Conservation (phyloP, 2,888 invertebrate genomes). For the Anarsia innoxiella region DNA sequence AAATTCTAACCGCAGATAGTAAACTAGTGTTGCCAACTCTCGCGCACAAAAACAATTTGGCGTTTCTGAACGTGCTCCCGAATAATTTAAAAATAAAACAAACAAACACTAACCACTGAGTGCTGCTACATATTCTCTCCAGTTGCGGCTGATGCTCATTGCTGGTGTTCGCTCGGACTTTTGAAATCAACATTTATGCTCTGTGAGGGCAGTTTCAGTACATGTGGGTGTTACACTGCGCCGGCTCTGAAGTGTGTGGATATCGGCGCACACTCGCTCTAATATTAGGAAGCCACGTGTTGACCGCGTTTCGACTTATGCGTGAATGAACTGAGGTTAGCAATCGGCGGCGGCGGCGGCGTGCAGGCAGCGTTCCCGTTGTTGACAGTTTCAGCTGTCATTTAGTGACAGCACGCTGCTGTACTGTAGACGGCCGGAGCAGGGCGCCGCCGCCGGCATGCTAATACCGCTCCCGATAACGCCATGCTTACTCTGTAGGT, state of each 20-base stretch:
- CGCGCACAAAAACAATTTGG: constrained; percentile 3
- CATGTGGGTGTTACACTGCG: constrained; percentile 40
- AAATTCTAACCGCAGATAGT: constrained; percentile 1
- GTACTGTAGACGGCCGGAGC: constrained; percentile 26
- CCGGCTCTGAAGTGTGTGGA: constrained; percentile 27
- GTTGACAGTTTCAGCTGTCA: constrained; percentile 63
- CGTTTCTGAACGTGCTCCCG: constrained; percentile 8
- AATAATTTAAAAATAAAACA: constrained; percentile 24
- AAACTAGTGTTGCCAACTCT: constrained; percentile 8
- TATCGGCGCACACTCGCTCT: constrained; percentile 39
- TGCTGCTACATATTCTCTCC: constrained; percentile 68
- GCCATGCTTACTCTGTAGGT: constrained; percentile 14
- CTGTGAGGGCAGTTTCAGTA: constrained; percentile 32
- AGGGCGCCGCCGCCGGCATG: constrained; percentile 36
- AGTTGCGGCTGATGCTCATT: constrained; percentile 61
- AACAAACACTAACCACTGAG: constrained; percentile 60
- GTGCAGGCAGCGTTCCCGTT: constrained; percentile 41
- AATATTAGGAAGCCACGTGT: constrained; percentile 66
- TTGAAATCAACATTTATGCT: constrained; percentile 62
- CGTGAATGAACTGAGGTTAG: constrained; percentile 45
- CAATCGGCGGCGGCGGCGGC: constrained; percentile 26
- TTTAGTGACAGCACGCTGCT: constrained; percentile 15
- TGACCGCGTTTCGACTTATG: constrained; percentile 51
- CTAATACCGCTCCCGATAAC: constrained; percentile 37
- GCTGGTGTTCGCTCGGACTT: constrained; percentile 41